Base-by-base conservation (phyloP, 2,113 vertebrate species). In the Pluvialis apricaria region DNA sequence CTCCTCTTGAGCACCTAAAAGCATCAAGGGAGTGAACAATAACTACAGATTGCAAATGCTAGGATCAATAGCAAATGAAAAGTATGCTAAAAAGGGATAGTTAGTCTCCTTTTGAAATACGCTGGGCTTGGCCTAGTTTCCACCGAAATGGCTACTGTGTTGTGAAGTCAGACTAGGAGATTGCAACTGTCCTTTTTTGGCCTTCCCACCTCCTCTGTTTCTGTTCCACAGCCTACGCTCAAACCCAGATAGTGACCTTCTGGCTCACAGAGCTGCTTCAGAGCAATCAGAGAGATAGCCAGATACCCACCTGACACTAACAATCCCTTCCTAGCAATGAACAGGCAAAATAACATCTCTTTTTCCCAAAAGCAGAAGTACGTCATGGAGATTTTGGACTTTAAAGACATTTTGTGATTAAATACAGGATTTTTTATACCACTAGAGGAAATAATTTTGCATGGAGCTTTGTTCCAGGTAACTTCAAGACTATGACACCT, bases 1-100 rank as follows among this genome's bases (percentile, higher is more conserved):
- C 21, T 94, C 45, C 15, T 44, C 87, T 79, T 69, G 73, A 96
- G 42, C 42, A 80, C 68, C 54, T 88, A 51, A 93, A 93, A 51
- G 40, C 62, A 73, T 31, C 54, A 32, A 60, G 40, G 13, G 44
- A 90, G 40, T 34, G 90, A 97, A 96, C 87, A 95, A 89, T 94
- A 73, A 72, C 62, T 82, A 73, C 85, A 96, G 85, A 90, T 82
- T 92, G 71, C 82, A 96, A 94, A 96, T 1, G 11, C 24, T 42
- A 42, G 81, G 62, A 91, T 82, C 79, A 90, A 69, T 64, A 29
- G 47, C 69, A 92, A 79, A 69, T 32, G 70, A 79, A 68, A 75
- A 54, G 25, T 61, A 49, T 49, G 57, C 52, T 64, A 72, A 75
- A 91, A 96, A 87, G 36, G 40, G 24, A 82, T 10, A 73, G 34